These are phyloP conservation scores for Hypomecis atomaria DNA, from an alignment of 2,888 invertebrate genomes.

Conservation along the genomic window DNA sequence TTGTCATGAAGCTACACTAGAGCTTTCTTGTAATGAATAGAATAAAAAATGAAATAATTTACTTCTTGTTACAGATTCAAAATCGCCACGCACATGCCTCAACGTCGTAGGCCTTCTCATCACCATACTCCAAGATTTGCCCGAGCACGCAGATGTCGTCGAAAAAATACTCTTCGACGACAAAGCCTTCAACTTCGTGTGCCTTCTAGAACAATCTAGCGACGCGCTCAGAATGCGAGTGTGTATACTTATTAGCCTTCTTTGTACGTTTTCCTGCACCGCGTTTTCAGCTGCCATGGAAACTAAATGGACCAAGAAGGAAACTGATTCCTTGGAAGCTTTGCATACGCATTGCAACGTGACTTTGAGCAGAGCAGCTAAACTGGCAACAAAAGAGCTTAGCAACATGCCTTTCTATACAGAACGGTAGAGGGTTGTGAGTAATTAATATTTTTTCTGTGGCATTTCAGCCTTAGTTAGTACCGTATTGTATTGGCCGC, in stretches of 20 bases:
- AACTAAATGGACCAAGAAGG: slow-evolving; percentile 85
- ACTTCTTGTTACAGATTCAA: slow-evolving; percentile 69
- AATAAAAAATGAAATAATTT: neutral
- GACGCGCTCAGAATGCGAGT: slow-evolving; percentile 86
- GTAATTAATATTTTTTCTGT: no score
- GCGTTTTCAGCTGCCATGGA: slow-evolving; percentile 84
- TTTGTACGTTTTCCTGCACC: slow-evolving; percentile 88
- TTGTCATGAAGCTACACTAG: no score
- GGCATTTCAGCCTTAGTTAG: no score
- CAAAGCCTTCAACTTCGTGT: slow-evolving; percentile 77
- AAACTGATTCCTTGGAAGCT: slow-evolving; percentile 85
- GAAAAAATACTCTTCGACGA: slow-evolving; percentile 88
- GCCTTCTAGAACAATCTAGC: slow-evolving; percentile 84
- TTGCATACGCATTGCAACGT: slow-evolving; percentile 86
- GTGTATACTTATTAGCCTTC: slow-evolving; percentile 88
- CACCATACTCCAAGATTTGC: slow-evolving; percentile 88
- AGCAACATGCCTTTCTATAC: slow-evolving; percentile 81
- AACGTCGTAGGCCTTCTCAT: slow-evolving; percentile 90
- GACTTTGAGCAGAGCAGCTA: slow-evolving; percentile 85
- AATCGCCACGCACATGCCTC: slow-evolving; percentile 86
- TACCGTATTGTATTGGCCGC: no score
- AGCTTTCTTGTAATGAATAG: no score
- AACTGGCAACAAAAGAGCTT: slow-evolving; percentile 82
- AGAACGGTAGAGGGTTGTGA: slow-evolving; percentile 39
- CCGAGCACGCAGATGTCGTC: slow-evolving; percentile 90